Conservation (phyloP, 92 coral and sea anemone species). For the Palythoa grandiflora region DNA sequence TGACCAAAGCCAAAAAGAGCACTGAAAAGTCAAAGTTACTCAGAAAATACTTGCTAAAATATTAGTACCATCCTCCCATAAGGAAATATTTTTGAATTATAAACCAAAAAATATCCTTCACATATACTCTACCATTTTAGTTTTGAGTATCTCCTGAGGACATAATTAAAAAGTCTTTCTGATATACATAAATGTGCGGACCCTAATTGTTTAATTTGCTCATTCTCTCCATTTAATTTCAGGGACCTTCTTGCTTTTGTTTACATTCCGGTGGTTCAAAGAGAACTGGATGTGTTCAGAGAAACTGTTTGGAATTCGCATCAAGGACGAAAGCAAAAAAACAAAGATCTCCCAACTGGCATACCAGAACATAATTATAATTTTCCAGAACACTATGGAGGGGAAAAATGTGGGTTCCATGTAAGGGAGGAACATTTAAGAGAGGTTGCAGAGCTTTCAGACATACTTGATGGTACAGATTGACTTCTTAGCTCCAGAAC, state of each 20-base stretch:
- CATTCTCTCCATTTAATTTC: not conserved
- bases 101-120: too few relatives aligned
- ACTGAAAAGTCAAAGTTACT: too few relatives aligned
- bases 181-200: not conserved
- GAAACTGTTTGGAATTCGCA: not conserved
- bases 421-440: slow-evolving; percentile 69
- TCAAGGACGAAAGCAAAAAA: slow-evolving; percentile 41
- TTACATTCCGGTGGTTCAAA: slow-evolving; percentile 1
- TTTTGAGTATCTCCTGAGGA: not conserved
- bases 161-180: not conserved
- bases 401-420: slow-evolving; percentile 71
- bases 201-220: slow-evolving; percentile 2
- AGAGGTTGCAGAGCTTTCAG: slow-evolving; percentile 76
- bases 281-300: not conserved
- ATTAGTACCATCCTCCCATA: too few relatives aligned
- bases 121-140: not conserved
- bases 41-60: too few relatives aligned
- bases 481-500: slow-evolving; percentile 52
- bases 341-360: slow-evolving; percentile 76
- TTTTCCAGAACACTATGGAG: slow-evolving; percentile 70
- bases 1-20: too few relatives aligned
- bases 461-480: slow-evolving; percentile 67
- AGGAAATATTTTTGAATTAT: too few relatives aligned
- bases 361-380: slow-evolving; percentile 75
- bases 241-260: slow-evolving; percentile 5